Conservation (phyloP, 2,113 vertebrate species). For the Leucopsar rothschildi region DNA sequence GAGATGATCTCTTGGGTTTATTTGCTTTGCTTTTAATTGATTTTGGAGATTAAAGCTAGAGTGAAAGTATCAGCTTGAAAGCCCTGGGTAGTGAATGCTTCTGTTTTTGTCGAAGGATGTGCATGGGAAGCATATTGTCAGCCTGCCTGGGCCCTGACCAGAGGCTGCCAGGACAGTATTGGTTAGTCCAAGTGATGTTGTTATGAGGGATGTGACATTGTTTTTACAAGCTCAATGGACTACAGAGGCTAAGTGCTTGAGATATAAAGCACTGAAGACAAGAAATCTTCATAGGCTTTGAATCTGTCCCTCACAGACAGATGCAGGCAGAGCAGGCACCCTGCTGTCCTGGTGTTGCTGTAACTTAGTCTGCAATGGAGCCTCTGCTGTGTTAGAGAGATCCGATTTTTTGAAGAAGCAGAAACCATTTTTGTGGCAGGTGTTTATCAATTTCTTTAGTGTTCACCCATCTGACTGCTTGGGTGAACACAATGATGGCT, state of each 20-base stretch:
- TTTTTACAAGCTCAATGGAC: neutral
- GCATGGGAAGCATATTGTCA: neutral
- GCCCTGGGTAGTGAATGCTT: neutral
- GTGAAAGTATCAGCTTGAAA: conserved; percentile 30
- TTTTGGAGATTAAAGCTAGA: conserved; percentile 60
- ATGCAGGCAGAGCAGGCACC: neutral
- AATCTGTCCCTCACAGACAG: neutral
- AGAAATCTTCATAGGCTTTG: neutral
- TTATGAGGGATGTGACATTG: neutral
- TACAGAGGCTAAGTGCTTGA: neutral
- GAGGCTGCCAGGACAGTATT: neutral
- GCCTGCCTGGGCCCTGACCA: neutral
- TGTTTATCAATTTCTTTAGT: neutral
- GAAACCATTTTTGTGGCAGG: neutral
- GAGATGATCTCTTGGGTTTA: conserved; percentile 27
- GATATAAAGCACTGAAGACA: neutral
- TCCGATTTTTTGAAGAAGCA: neutral
- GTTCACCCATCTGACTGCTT: neutral
- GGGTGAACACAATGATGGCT: neutral
- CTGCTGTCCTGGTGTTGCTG: neutral
- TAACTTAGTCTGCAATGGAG: neutral
- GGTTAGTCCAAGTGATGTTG: neutral
- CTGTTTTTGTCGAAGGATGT: neutral
- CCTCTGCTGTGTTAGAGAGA: neutral
- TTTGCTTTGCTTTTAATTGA: conserved; percentile 62